Percentiles rank a stretch among this genome's conserved stretches.
These are phyloP conservation scores for Sinopyrophorus schimmeli DNA, from an alignment of 2,888 invertebrate species.

Conservation along the genomic window DNA sequence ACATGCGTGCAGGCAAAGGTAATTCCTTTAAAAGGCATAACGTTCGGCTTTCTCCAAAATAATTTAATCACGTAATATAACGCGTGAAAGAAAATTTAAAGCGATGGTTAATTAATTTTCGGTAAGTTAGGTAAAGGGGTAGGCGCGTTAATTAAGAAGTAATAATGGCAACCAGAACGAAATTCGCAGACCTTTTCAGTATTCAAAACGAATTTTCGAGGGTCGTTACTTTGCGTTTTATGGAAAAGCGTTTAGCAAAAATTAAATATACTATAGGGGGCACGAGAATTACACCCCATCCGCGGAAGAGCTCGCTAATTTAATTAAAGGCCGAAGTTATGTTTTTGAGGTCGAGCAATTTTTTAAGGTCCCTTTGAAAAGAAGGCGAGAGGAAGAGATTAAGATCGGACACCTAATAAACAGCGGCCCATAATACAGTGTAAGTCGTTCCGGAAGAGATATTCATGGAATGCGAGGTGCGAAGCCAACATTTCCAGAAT, in stretches of 20 bases:
- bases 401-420: no score
- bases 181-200: constrained; percentile 5
- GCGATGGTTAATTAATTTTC: constrained; percentile 11
- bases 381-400: no score
- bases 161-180: constrained; percentile 9
- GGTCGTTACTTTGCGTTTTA: constrained; percentile 9
- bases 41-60: no score
- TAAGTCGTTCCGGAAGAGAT: constrained; percentile 28
- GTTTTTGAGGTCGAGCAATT: no score
- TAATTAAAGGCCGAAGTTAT: no score
- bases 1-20: no score
- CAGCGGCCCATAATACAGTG: constrained; percentile 34
- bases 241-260: no score
- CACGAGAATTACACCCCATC: no score
- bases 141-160: constrained; percentile 13
- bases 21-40: no score
- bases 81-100: not conserved
- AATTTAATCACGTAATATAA: not conserved
- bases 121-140: not conserved
- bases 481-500: constrained; percentile 34
- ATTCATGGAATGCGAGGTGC: constrained; percentile 37
- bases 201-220: constrained; percentile 8
- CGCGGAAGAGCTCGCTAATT: no score
- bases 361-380: no score
- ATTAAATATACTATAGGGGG: no score